phyloP scores from a whole-genome alignment of 2,888 invertebrate genomes.

The Athalia circularis region DNA sequence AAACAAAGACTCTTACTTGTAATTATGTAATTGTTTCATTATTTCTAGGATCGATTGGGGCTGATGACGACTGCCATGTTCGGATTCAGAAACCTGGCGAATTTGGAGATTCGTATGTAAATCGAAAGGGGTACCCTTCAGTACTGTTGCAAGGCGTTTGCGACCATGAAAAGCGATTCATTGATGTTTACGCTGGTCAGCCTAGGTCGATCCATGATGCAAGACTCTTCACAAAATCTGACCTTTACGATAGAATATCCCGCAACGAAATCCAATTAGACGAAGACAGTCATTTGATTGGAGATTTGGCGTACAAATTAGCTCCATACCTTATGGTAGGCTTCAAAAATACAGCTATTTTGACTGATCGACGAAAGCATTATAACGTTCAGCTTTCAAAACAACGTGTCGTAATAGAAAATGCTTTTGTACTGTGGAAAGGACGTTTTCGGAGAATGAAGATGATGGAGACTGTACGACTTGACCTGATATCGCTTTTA shows the following conservation, averaged over 20 bases:
- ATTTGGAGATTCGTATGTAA: constrained; percentile 44
- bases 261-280: constrained; percentile 45
- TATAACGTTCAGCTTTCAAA: constrained; percentile 37
- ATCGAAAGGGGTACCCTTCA: constrained; percentile 47
- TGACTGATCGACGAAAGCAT: constrained; percentile 34
- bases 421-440: constrained; percentile 55
- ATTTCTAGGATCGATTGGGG: constrained; percentile 44
- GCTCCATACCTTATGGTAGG: constrained; percentile 28
- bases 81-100: constrained; percentile 48
- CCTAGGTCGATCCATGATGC: constrained; percentile 53
- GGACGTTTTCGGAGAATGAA: constrained; percentile 55
- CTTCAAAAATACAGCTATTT: constrained; percentile 44
- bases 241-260: constrained; percentile 48
- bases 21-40: no score
- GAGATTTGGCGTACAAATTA: constrained; percentile 47
- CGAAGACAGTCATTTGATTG: constrained; percentile 42
- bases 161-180: constrained; percentile 52
- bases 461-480: constrained; percentile 50
- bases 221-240: constrained; percentile 52
- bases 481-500: constrained; percentile 52
- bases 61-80: constrained; percentile 52
- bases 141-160: constrained; percentile 52
- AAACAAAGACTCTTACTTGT: no score
- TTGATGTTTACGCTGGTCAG: constrained; percentile 54
- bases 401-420: constrained; percentile 52